Evolutionary conservation across 2,113 vertebrate species (phyloP), one percentile per base, ranked within the genome.

Genomic region (Lucifuga dentata): DNA sequence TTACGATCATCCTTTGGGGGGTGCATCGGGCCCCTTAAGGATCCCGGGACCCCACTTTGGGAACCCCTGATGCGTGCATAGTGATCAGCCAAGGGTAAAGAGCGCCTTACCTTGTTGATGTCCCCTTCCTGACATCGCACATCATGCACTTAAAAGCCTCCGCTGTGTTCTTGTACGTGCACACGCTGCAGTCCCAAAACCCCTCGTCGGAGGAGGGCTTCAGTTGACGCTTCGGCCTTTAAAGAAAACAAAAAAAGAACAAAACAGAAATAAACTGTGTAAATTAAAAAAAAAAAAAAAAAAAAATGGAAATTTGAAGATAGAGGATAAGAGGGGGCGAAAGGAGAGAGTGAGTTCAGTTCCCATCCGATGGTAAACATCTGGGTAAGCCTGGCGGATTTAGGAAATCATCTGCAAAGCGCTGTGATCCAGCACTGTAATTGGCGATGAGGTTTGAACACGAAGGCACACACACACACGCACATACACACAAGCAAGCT

Each of bases 141-240:
- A 98, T 99, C 95, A 97, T 95, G 96, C 97, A 98, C 94, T 99
- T 99, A 91, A 99, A 99, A 92, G 97, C 97, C 94, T 99, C 97
- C 73, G 97, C 97, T 87, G 95, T 95, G 94, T 98, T 99, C 93
- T 95, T 95, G 94, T 97, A 99, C 84, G 97, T 98, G 92, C 97
- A 98, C 76, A 98, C 96, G 91, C 97, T 99, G 90, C 97, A 99
- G 93, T 98, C 97, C 97, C 97, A 99, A 85, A 96, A 96, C 73
- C 96, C 96, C 91, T 98, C 97, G 92, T 98, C 96, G 68, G 95
- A 95, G 85, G 95, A 93, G 85, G 96, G 95, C 92, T 98, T 98
- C 88, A 95, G 94, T 93, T 98, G 96, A 93, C 97, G 94, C 95
- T 99, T 99, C 92, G 97, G 96, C 95, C 97, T 98, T 91, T 83